phyloP scores from a whole-genome alignment of 2,888 invertebrate species.

The Andrena marginata region DNA sequence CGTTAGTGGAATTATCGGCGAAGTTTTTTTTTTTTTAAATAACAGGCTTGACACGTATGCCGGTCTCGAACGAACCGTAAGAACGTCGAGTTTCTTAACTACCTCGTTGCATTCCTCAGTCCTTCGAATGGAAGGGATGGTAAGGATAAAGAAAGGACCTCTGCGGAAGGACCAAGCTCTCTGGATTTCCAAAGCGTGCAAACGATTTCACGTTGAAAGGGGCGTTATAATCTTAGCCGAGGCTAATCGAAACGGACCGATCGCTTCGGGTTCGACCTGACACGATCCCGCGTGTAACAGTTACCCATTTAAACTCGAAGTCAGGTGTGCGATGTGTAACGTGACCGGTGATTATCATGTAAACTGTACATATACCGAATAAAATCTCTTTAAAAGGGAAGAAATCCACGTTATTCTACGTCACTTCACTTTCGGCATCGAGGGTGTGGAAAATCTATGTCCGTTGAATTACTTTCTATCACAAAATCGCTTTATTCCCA shows the following conservation, averaged over 20 bases:
- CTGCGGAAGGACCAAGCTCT: slow-evolving; percentile 19
- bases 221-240: background rate
- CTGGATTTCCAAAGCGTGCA: slow-evolving; percentile 6
- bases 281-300: slow-evolving; percentile 48
- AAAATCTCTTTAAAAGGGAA: slow-evolving; percentile 70
- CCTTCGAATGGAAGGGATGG: background rate
- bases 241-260: slow-evolving; percentile 29
- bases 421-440: background rate
- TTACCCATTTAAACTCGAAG: slow-evolving; percentile 51
- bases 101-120: slow-evolving; percentile 43
- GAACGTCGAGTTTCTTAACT: slow-evolving; percentile 39
- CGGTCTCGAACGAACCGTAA: slow-evolving; percentile 17
- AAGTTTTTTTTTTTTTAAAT: background rate
- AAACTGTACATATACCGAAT: slow-evolving; percentile 74
- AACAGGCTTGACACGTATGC: slow-evolving; percentile 2
- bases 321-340: slow-evolving; percentile 67
- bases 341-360: slow-evolving; percentile 61
- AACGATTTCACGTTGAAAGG: slow-evolving; percentile 21
- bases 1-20: background rate
- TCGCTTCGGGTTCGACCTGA: slow-evolving; percentile 45
- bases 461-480: too few species aligned
- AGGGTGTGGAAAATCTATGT: background rate
- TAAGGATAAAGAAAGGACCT: background rate
- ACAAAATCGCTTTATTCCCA: too few species aligned
- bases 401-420: too few species aligned